Evolutionary conservation across 2,113 vertebrate genomes (phyloP), one percentile per base, ranked within the genome.

Genomic region (Tupaia tana): DNA sequence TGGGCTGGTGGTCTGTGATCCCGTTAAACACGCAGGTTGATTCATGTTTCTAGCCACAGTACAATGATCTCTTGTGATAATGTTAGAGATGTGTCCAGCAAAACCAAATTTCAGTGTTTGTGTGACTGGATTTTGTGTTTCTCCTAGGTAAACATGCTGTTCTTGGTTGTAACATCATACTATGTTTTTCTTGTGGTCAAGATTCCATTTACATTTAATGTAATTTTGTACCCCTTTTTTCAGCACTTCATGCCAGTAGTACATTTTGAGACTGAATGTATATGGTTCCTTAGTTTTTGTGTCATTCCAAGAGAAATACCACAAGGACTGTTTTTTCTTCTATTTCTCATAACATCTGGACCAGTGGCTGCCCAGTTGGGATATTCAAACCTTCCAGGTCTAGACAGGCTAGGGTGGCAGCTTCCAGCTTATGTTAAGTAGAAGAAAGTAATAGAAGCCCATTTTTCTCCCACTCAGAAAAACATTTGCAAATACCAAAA

Each of bases 301-400:
- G 86, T 92, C 93, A 77, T 98, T 98, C 98, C 98, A 98, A 98
- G 93, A 98, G 95, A 97, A 98, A 98, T 97, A 98, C 96, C 98
- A 93, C 97, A 96, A 80, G 34, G 71, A 66, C 97, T 98, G 98
- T 97, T 89, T 97, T 96, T 97, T 96, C 96, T 96, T 93, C 97
- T 98, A 92, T 96, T 98, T 97, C 97, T 98, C 95, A 88, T 96
- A 97, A 96, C 86, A 92, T 97, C 95, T 95, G 81, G 73, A 91
- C 80, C 92, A 81, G 96, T 95, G 56, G 95, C 95, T 97, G 95
- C 97, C 97, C 74, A 70, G 71, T 15, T 31, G 84, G 97, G 92
- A 70, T 69, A 96, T 93, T 97, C 70, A 96, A 94, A 91, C 96
- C 93, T 90, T 97, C 73, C 79, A 90, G 93, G 97, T 98, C 97